These are phyloP conservation scores for Zaprionus ghesquierei DNA, from an alignment of 1,140 invertebrate genomes.

Conservation along the genomic window DNA sequence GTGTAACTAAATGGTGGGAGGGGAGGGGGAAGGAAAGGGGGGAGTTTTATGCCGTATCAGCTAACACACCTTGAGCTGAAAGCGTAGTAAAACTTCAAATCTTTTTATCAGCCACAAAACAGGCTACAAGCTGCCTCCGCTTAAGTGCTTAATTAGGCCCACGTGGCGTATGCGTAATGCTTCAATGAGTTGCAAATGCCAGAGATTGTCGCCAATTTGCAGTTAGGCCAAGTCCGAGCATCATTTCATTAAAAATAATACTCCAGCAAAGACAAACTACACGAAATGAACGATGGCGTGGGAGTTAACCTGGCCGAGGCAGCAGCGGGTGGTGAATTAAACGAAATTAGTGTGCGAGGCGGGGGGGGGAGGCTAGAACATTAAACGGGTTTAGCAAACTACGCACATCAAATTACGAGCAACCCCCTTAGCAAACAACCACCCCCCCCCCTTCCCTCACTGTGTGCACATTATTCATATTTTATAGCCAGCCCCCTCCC, in stretches of 20 bases:
- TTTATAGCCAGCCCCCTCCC: conserved; percentile 51
- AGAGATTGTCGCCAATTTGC: conserved; percentile 62
- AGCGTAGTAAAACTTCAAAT: conserved; percentile 43
- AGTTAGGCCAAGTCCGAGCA: conserved; percentile 52
- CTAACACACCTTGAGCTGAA: background rate
- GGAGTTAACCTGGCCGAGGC: background rate
- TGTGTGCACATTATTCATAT: conserved; percentile 67
- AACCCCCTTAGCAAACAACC: too few species aligned
- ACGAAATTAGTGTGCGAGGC: conserved; percentile 58
- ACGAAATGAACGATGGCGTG: background rate
- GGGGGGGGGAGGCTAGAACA: conserved; percentile 13
- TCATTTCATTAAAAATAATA: conserved; percentile 74
- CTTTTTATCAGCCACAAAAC: conserved; percentile 61
- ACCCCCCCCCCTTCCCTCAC: background rate
- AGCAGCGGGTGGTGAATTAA: conserved; percentile 66
- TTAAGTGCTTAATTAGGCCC: conserved; percentile 59
- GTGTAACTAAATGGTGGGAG: too few species aligned
- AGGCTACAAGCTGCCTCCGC: conserved; percentile 9
- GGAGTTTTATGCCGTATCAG: background rate
- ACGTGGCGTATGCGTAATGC: conserved; percentile 62
- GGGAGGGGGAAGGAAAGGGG: background rate
- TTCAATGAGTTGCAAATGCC: conserved; percentile 58
- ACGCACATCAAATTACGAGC: conserved; percentile 63
- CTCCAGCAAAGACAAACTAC: conserved; percentile 26
- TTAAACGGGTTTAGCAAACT: conserved; percentile 73